Base-by-base conservation (phyloP, 2,113 vertebrate species). In the Stegostoma tigrinum region DNA sequence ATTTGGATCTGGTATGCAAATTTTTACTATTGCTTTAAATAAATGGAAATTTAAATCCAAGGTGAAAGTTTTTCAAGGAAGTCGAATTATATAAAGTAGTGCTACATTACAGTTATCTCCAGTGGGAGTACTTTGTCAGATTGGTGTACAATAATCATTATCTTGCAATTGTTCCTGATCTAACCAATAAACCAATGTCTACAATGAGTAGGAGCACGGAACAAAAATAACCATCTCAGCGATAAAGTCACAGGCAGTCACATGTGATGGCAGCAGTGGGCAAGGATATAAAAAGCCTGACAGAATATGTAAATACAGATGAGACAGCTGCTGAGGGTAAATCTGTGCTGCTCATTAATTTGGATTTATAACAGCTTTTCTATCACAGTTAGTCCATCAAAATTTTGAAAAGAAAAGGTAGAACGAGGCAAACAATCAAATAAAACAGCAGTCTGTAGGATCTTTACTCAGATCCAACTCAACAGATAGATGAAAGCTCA, bases 1-100 rank as follows among this genome's bases (percentile, higher is more conserved):
- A 98, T 98, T 97, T 97, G 98, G 97, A 98, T 98, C 97, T 97
- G 97, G 98, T 97, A 97, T 97, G 97, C 98, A 97, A 99, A 17
- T 95, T 99, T 98, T 98, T 98, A 98, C 98, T 98, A 98, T 98
- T 98, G 98, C 98, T 98, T 98, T 98, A 98, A 98, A 97, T 96
- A 97, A 98, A 98, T 98, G 98, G 96, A 97, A 98, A 98, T 97
- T 98, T 97, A 97, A 98, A 98, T 98, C 97, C 68, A 70, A 95
- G 68, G 67, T 95, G 94, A 95, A 95, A 70, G 94, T 95, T 95
- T 75, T 95, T 95, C 93, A 45, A 52, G 67, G 94, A 95, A 95
- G 23, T 24, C 27, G 27, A 95, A 45, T 95, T 68, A 52, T 75
- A 52, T 75, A 72, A 95, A 75, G 68, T 95, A 95, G 52, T 52